Conservation (phyloP, 2,797 vertebrate species). For the Etheostoma nigrum region DNA sequence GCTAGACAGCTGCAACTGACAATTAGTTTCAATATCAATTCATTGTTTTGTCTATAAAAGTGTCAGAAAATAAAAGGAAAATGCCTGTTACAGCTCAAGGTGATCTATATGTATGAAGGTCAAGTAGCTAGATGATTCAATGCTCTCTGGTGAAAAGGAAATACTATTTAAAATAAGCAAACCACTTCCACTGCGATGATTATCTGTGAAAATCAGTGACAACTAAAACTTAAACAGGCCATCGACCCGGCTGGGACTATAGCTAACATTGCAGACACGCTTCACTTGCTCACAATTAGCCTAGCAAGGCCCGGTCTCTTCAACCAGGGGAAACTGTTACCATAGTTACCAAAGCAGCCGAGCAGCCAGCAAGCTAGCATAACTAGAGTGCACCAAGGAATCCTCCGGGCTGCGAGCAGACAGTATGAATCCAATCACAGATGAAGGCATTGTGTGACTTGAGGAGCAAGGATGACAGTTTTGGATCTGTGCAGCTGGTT, state of each 20-base stretch:
- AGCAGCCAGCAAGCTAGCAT: constrained; percentile 73
- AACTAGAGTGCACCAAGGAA: constrained; percentile 72
- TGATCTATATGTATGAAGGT: constrained; percentile 3
- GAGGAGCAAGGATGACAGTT: constrained; percentile 6
- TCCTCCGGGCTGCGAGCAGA: constrained; percentile 46
- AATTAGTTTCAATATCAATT: neutral
- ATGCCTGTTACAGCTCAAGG: neutral
- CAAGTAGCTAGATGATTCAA: neutral
- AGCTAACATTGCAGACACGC: constrained; percentile 68
- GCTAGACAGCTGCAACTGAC: neutral
- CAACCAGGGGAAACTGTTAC: constrained; percentile 75
- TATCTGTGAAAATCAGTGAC: neutral
- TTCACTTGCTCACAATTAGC: constrained; percentile 77
- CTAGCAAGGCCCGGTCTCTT: constrained; percentile 58
- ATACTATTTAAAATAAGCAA: constrained; percentile 1
- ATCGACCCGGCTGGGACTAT: constrained; percentile 15
- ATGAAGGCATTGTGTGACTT: constrained; percentile 29
- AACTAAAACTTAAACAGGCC: constrained; percentile 5
- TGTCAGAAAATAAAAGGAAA: neutral
- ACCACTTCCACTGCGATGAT: constrained; percentile 4
- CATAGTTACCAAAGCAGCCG: constrained; percentile 79
- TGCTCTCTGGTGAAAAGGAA: constrained; percentile 6
- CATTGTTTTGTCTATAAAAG: neutral
- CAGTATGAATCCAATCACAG: constrained; percentile 35
- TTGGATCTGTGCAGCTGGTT: constrained; percentile 8